These are phyloP conservation scores for Xanthia togata DNA, from an alignment of 2,888 invertebrate species.

Conservation along the genomic window DNA sequence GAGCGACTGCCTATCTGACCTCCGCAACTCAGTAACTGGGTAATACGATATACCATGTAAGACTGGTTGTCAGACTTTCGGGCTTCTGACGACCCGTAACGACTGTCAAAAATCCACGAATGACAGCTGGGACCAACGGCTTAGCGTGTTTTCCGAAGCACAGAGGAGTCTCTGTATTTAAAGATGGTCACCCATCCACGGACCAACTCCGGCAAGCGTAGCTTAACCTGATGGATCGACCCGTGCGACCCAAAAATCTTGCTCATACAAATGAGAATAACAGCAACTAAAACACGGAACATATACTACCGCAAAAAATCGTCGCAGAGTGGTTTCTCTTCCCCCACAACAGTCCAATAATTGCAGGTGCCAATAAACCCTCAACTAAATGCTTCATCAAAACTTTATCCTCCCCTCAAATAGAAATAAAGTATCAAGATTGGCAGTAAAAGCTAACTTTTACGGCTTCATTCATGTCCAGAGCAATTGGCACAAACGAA, in stretches of 20 bases:
- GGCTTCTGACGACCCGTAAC: too few species aligned
- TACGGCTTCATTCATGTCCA: conserved; percentile 60
- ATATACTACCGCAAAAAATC: neutral
- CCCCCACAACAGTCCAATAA: neutral
- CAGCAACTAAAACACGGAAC: neutral
- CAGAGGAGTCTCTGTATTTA: too few species aligned
- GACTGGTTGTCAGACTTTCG: too few species aligned
- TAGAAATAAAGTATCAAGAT: conserved; percentile 61
- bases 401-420: conserved; percentile 56
- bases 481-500: conserved; percentile 58
- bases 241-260: neutral
- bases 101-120: too few species aligned
- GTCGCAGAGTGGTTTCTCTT: neutral
- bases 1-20: too few species aligned
- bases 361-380: conserved; percentile 25
- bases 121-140: too few species aligned
- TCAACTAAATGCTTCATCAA: conserved; percentile 53
- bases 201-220: too few species aligned
- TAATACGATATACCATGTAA: too few species aligned
- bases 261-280: neutral
- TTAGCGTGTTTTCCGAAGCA: too few species aligned
- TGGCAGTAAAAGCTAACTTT: conserved; percentile 59
- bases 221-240: too few species aligned
- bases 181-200: too few species aligned
- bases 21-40: too few species aligned